phyloP scores from a whole-genome alignment of 2,113 vertebrate species.

The Lonchura striata region DNA sequence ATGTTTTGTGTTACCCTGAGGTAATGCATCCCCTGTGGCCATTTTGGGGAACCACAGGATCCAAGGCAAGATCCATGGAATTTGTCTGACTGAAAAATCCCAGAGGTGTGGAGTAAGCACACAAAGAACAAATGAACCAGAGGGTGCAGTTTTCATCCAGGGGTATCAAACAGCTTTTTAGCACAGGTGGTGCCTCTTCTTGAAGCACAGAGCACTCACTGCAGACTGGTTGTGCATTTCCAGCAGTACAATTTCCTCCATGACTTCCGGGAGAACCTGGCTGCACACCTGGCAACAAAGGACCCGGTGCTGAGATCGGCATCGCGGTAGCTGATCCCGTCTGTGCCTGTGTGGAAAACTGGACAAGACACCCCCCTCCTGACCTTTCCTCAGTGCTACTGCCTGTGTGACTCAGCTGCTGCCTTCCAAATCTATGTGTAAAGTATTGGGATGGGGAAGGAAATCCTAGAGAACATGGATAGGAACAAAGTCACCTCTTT shows the following conservation, averaged over 20 bases:
- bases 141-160: background rate
- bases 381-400: background rate
- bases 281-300: conserved; percentile 73
- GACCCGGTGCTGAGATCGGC: conserved; percentile 71
- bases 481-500: background rate
- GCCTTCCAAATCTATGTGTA: fast-evolving
- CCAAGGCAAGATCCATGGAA: background rate
- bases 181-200: background rate
- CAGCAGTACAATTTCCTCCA: conserved; percentile 94
- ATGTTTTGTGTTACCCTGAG: background rate
- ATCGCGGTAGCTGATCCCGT: conserved; percentile 67
- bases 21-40: background rate
- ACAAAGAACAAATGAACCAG: background rate
- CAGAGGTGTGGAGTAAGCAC: background rate
- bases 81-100: background rate
- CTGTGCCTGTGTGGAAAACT: background rate
- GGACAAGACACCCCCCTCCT: background rate
- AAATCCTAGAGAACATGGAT: background rate
- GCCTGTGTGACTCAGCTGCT: background rate
- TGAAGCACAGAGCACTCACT: background rate
- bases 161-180: background rate
- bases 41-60: background rate
- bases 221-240: background rate
- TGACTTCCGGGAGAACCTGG: conserved; percentile 82
- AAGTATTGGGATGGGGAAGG: background rate